These are phyloP conservation scores for Drosophila cracens DNA, from an alignment of 2,888 invertebrate species.

Conservation along the genomic window DNA sequence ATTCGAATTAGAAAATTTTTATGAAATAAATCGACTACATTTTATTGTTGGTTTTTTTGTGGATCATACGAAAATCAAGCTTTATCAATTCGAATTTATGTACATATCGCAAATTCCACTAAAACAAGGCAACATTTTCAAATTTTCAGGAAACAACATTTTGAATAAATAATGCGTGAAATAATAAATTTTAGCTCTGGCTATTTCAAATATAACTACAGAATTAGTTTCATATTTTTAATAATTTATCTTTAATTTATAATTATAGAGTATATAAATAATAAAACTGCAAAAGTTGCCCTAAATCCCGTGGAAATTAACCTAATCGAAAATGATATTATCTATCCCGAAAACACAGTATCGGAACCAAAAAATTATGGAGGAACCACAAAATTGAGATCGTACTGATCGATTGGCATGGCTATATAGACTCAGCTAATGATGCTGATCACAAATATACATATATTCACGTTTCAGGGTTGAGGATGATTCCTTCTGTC, in stretches of 20 bases:
- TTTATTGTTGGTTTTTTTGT: slow-evolving; percentile 8
- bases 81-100: slow-evolving; percentile 1
- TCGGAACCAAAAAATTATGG: neutral
- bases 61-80: neutral
- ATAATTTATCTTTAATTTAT: no score
- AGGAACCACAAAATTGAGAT: neutral
- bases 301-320: neutral
- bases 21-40: slow-evolving; percentile 23
- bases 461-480: neutral
- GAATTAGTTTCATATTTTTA: neutral
- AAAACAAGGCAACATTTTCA: neutral
- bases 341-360: neutral
- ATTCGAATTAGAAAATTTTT: slow-evolving; percentile 70
- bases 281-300: no score
- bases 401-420: neutral
- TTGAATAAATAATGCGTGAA: neutral
- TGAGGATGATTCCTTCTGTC: neutral
- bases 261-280: no score
- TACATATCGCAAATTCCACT: neutral
- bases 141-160: neutral
- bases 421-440: neutral
- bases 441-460: neutral
- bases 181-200: neutral
- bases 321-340: no score
- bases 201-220: neutral